Percentiles rank a stretch among this genome's conserved stretches.
phyloP scores from a whole-genome alignment of 2,888 invertebrate genomes.

The Cerastis rubricosa region DNA sequence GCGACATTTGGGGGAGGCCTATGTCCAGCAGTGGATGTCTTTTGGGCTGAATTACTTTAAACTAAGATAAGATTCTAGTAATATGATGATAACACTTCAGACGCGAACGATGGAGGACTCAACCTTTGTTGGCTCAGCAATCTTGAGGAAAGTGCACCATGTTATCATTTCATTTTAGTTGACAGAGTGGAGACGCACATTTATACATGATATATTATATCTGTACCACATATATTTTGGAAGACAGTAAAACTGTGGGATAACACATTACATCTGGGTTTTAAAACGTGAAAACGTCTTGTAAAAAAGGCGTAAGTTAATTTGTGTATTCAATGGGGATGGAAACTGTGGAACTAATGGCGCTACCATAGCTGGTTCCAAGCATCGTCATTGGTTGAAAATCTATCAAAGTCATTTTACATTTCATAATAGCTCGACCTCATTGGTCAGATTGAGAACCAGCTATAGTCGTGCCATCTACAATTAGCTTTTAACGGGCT shows the following conservation, averaged over 20 bases:
- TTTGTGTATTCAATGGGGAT: not conserved
- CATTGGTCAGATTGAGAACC: no score
- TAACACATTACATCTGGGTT: not conserved
- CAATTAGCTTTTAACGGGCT: no score
- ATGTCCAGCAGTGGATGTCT: no score
- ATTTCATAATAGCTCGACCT: no score
- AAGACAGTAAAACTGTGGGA: not conserved
- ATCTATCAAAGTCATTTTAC: no score
- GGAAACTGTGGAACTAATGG: no score
- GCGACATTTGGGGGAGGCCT: no score
- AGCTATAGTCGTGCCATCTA: no score
- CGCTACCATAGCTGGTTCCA: no score
- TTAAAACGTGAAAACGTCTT: not conserved
- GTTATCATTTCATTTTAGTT: slow-evolving; percentile 42
- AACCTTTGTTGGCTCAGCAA: slow-evolving; percentile 17
- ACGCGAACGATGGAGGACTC: not conserved
- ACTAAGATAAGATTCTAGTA: slow-evolving; percentile 3
- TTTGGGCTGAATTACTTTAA: no score
- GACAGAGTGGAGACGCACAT: not conserved
- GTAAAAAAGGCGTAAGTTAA: not conserved
- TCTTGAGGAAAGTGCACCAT: slow-evolving; percentile 31
- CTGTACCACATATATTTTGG: not conserved
- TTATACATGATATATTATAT: not conserved
- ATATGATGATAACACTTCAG: not conserved
- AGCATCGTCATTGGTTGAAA: no score